Base-by-base conservation (phyloP, 2,797 vertebrate species). In the Betta splendens region DNA sequence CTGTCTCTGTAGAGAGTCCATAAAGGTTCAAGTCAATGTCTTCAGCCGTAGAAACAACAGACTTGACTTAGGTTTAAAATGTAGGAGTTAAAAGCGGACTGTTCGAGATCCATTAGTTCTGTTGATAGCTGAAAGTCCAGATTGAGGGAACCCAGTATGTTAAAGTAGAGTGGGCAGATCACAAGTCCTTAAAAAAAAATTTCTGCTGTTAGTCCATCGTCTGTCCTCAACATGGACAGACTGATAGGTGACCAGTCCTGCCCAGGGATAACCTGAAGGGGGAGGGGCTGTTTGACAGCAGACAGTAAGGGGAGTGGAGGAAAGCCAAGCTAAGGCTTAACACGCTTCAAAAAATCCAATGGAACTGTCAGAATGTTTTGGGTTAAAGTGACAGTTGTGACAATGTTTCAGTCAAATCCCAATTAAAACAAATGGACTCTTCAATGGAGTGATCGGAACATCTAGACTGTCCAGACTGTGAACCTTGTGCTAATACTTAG, bases 1-100 rank as follows among this genome's bases (percentile, higher is more conserved):
- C 91, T 84, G 58, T 86, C 71, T 89, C 88, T 89, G 68, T 85
- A 36, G 72, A 87, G 69, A 85, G 84, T 90, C 69, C 73, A 85
- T 89, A 92, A 77, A 87, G 64, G 79, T 63, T 78, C 75, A 87
- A 83, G 64, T 71, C 26, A 49, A 52, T 51, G 49, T 72, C 75
- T 50, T 44, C 37, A 48, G 61, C 68, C 75, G 51, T 21, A 29
- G 58, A 68, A 50, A 68, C 40, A 44, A 73, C 5, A 69, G 44
- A 56, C 74, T 61, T 55, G 23, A 48, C 37, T 20, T n/a, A 54
- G 48, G 32, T 51, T 36, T 28, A 26, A 16, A 42, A 57, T 61
- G 54, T 3, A 4, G 49, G 1, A 16, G 61, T 49, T 62, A 43
- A 47, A 54, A 23, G 55, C 25, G 50, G 52, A 76, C 72, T 71